Conservation (phyloP, 2,888 invertebrate species). For the Gastrophysa polygoni region DNA sequence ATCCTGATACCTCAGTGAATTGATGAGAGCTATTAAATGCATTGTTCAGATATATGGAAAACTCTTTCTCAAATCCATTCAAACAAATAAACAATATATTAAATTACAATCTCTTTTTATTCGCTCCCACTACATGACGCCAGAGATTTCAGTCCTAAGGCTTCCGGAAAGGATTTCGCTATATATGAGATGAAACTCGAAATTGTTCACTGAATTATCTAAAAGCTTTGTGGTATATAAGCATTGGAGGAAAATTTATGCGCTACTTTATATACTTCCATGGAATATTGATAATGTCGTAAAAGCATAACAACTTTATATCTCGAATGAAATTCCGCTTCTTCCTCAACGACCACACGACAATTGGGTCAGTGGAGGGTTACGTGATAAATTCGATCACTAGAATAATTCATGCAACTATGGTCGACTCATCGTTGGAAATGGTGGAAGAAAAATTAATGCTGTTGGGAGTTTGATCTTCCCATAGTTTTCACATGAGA, state of each 20-base stretch:
- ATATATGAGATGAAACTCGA: conserved; percentile 37
- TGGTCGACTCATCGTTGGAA: too few relatives aligned
- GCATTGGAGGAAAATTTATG: conserved; percentile 25
- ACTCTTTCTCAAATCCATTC: too few relatives aligned
- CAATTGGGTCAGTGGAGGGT: not conserved
- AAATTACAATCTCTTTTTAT: too few relatives aligned
- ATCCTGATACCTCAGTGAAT: too few relatives aligned
- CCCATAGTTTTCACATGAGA: too few relatives aligned
- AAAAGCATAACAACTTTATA: conserved; percentile 11
- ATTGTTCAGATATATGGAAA: too few relatives aligned
- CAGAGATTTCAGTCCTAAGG: conserved; percentile 28
- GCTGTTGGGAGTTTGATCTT: too few relatives aligned
- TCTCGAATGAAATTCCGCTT: not conserved
- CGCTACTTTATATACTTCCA: conserved; percentile 23
- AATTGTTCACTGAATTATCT: conserved; percentile 41
- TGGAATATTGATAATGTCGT: conserved; percentile 20
- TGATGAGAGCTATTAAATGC: too few relatives aligned
- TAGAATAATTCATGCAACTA: too few relatives aligned
- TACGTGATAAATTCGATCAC: too few relatives aligned
- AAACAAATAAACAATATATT: too few relatives aligned
- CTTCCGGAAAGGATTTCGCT: conserved; percentile 29
- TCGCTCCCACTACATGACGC: not conserved
- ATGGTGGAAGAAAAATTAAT: too few relatives aligned
- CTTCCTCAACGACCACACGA: not conserved
- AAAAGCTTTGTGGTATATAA: conserved; percentile 39